A percentile compares a stretch with the other conserved stretches of the same genome.
These are phyloP conservation scores for Hyposoter didymator DNA, from an alignment of 2,888 invertebrate genomes.

Conservation along the genomic window DNA sequence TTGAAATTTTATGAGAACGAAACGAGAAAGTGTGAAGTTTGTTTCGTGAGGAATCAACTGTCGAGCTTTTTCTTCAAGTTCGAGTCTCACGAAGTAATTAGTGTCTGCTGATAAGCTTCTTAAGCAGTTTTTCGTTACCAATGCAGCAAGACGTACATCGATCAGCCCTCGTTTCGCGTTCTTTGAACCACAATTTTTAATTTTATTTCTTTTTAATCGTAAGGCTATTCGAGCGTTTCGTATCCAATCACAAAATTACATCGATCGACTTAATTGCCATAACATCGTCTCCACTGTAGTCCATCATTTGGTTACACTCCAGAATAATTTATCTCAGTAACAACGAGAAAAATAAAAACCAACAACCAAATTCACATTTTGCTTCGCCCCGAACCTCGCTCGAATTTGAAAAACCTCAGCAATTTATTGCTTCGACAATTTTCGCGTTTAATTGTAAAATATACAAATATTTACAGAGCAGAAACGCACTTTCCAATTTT, in stretches of 20 bases:
- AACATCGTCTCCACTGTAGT: not conserved
- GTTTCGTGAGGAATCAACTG: not conserved
- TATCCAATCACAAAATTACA: not conserved
- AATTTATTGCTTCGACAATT: slow-evolving; percentile 26
- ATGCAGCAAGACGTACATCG: slow-evolving; percentile 14
- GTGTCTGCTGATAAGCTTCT: not conserved
- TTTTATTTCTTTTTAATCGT: not conserved
- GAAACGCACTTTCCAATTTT: slow-evolving; percentile 20
- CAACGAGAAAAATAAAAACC: not conserved
- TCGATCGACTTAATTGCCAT: not conserved
- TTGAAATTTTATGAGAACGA: not conserved
- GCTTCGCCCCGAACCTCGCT: not conserved
- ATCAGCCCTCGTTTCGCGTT: slow-evolving; percentile 4
- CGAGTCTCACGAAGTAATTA: not conserved
- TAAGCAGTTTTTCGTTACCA: not conserved
- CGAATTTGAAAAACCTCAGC: slow-evolving; percentile 24
- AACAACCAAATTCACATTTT: slow-evolving; percentile 1
- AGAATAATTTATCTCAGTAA: not conserved
- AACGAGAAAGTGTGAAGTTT: not conserved
- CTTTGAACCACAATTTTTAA: not conserved
- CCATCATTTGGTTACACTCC: not conserved
- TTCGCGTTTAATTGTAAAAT: slow-evolving; percentile 29
- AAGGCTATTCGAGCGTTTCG: not conserved
- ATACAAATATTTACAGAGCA: slow-evolving; percentile 12
- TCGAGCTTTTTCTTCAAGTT: not conserved